Evolutionary conservation across 2,888 invertebrate species (phyloP).

Genomic region (Chrysotoxum bicinctum): DNA sequence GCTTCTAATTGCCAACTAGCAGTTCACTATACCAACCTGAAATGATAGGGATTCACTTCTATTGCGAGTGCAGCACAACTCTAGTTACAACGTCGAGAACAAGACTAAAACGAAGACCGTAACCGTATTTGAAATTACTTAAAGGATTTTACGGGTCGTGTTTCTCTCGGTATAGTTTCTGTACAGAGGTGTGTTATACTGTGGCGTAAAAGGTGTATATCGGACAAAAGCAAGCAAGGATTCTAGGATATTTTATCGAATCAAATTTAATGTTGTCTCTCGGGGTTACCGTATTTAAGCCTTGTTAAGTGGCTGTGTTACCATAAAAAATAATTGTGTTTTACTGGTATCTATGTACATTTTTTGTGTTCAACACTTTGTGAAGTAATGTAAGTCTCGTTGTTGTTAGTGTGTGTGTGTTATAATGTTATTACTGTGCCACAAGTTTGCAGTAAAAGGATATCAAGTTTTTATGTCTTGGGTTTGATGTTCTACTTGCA

Average conservation of each 20-base stretch:
- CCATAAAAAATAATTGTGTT: slow-evolving; percentile 48
- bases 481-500: not conserved
- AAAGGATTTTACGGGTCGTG: slow-evolving; percentile 48
- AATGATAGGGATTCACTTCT: slow-evolving; percentile 50
- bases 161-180: not conserved
- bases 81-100: slow-evolving; percentile 36
- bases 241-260: slow-evolving; percentile 54
- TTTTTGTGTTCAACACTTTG: not conserved
- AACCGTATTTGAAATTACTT: slow-evolving; percentile 36
- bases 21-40: slow-evolving; percentile 49
- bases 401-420: not conserved
- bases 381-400: not conserved
- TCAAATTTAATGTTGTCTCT: slow-evolving; percentile 30
- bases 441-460: not conserved
- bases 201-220: slow-evolving; percentile 8
- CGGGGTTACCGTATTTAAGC: slow-evolving; percentile 36
- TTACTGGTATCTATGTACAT: not conserved
- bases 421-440: not conserved
- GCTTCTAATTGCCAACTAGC: slow-evolving; percentile 66
- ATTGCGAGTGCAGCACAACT: slow-evolving; percentile 17
- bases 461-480: not conserved
- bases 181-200: slow-evolving; percentile 7
- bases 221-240: slow-evolving; percentile 5
- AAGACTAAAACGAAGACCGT: not conserved
- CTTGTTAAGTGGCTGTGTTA: slow-evolving; percentile 41